A percentile compares a stretch with the other conserved stretches of the same genome.
These are phyloP conservation scores for Sycophaga agraensis DNA, from an alignment of 1,140 invertebrate species.

Conservation along the genomic window DNA sequence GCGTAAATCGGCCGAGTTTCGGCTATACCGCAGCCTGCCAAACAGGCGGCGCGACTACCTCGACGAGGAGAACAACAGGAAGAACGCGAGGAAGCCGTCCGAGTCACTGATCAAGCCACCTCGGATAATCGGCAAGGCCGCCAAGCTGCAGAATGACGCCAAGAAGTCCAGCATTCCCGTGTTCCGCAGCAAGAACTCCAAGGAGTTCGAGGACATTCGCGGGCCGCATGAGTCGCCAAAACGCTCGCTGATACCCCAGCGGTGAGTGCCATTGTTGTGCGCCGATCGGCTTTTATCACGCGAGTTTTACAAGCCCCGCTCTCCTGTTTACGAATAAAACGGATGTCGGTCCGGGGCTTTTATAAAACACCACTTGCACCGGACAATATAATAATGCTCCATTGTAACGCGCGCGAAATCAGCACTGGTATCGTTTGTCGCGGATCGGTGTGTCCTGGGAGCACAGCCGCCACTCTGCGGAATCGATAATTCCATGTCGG, in stretches of 20 bases:
- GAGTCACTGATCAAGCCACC: not conserved
- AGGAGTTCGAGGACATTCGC: conserved; percentile 53
- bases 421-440: too few relatives aligned
- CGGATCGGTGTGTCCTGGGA: too few relatives aligned
- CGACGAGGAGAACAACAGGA: conserved; percentile 19
- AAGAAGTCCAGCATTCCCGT: conserved; percentile 54
- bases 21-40: conserved; percentile 63
- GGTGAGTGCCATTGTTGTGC: conserved; percentile 35
- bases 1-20: conserved; percentile 59
- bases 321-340: too few relatives aligned
- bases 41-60: conserved; percentile 44
- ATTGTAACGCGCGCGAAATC: too few relatives aligned
- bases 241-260: conserved; percentile 52
- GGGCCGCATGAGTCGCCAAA: conserved; percentile 51
- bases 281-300: too few relatives aligned
- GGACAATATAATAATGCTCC: too few relatives aligned
- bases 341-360: too few relatives aligned
- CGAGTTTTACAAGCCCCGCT: too few relatives aligned
- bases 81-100: conserved; percentile 16
- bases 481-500: not conserved
- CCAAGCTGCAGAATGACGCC: conserved; percentile 11
- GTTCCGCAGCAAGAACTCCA: conserved; percentile 38
- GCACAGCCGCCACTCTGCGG: too few relatives aligned
- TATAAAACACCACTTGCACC: too few relatives aligned
- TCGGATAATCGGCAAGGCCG: not conserved